Base-by-base conservation (phyloP, 53 echinoderm and acorn worm genomes). In the Arbacia lixula region DNA sequence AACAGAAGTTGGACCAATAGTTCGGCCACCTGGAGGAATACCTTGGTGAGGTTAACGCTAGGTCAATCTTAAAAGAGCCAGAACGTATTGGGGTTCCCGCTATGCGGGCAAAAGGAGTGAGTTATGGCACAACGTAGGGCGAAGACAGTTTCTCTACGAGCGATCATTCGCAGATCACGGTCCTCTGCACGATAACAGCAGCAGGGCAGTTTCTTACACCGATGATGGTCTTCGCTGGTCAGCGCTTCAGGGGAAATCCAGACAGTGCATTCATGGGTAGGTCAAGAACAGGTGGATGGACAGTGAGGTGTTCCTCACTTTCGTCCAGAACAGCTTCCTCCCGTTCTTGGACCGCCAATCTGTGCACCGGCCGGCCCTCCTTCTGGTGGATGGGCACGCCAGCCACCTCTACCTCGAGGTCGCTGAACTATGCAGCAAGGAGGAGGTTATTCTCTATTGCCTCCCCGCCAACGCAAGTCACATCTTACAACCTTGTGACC, bases 61-160 rank as follows among this genome's bases (percentile, higher is more conserved):
- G n/a, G n/a, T n/a, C n/a, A n/a, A n/a, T n/a, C n/a, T n/a, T n/a
- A n/a, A n/a, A n/a, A n/a, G n/a, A n/a, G n/a, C n/a, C n/a, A n/a
- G n/a, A n/a, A n/a, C n/a, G n/a, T n/a, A n/a, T n/a, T n/a, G n/a
- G 86, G 82, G 1, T 91, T 91, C 58, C 87, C 91, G 14, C 65
- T 85, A 0, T 72, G 51, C 2, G 83, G 83, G 60, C n/a, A n/a
- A n/a, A 85, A 87, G 9, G 85, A 84, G 6, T 77, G 62, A 40
- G 84, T 85, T 0, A 1, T 91, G 2, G 87, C 85, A 1, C 85
- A 46, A 0, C 6, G 10, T 12, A 75, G 86, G 9, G 10, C 62
- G 1, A 62, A 49, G 19, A 29, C 42, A 2, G 64, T 89, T 0
- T 84, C 1, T 25, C 17, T 20, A 74, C 66, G 0, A 35, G 43